Conservation (phyloP, 2,113 vertebrate species). For the Hemicordylus capensis region DNA sequence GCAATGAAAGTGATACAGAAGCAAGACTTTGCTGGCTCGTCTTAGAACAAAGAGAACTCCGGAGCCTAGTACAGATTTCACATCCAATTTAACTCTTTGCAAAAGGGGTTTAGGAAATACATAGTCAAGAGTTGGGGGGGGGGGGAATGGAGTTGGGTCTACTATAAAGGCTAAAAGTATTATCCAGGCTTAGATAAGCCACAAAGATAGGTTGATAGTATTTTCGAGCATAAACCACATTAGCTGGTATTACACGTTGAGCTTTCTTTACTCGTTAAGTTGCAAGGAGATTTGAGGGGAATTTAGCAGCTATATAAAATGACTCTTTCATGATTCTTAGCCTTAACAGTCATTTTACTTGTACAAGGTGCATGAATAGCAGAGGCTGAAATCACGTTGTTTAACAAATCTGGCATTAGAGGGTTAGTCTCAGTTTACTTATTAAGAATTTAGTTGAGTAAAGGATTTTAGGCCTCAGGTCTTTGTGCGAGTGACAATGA, state of each 20-base stretch:
- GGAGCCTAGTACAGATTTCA: constrained; percentile 97
- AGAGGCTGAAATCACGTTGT: constrained; percentile 95
- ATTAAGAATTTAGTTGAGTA: constrained; percentile 95
- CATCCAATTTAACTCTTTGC: constrained; percentile 99
- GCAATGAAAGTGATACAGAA: constrained; percentile 88
- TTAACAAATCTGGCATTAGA: constrained; percentile 97
- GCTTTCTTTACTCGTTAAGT: constrained; percentile 91
- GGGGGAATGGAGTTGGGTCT: constrained; percentile 86
- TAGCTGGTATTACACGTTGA: constrained; percentile 96
- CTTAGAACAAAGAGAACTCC: constrained; percentile 93
- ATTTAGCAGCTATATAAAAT: constrained; percentile 99
- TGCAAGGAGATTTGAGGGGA: constrained; percentile 99
- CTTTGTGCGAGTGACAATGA: constrained; percentile 86
- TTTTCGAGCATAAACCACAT: constrained; percentile 95
- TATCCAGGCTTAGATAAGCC: constrained; percentile 91
- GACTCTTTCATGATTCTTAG: constrained; percentile 98
- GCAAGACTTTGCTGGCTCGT: constrained; percentile 82
- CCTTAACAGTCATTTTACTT: constrained; percentile 97
- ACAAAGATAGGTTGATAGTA: constrained; percentile 91
- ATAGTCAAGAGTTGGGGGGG: constrained; percentile 85
- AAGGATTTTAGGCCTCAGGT: constrained; percentile 89
- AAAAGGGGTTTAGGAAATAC: constrained; percentile 91
- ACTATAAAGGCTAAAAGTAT: constrained; percentile 91
- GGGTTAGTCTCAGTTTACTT: constrained; percentile 97
- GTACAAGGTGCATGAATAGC: constrained; percentile 91